Percentiles rank a stretch among this genome's conserved stretches.
Evolutionary conservation across 2,888 invertebrate genomes (phyloP).

Genomic region (Nomada goodeniana): DNA sequence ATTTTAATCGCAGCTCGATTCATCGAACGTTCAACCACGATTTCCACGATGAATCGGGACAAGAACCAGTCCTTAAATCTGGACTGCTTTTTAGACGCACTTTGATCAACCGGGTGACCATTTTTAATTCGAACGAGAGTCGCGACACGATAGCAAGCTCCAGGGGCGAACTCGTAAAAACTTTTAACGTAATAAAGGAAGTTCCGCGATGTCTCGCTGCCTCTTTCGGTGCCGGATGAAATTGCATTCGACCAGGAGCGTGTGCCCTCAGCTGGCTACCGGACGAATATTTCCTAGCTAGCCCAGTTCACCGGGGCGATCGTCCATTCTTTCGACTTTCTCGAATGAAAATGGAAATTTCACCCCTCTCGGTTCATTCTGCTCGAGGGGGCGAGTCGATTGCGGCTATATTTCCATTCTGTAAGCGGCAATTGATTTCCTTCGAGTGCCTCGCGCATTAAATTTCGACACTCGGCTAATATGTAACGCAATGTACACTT

Average conservation of each 20-base stretch:
- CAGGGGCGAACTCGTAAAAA: conserved; percentile 64
- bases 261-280: conserved; percentile 9
- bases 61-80: not conserved
- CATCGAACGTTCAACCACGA: not conserved
- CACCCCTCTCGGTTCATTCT: too few relatives aligned
- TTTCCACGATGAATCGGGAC: not conserved
- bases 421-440: too few relatives aligned
- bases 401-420: too few relatives aligned
- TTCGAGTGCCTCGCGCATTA: too few relatives aligned
- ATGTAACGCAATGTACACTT: too few relatives aligned
- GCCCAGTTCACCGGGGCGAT: conserved; percentile 9
- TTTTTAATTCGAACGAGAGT: conserved; percentile 25
- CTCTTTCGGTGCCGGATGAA: conserved; percentile 38
- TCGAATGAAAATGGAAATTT: too few relatives aligned
- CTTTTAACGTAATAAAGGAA: conserved; percentile 70
- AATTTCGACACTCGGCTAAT: too few relatives aligned
- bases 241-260: conserved; percentile 38
- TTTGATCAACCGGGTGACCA: not conserved
- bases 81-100: not conserved
- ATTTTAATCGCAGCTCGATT: not conserved
- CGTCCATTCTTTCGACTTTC: not conserved
- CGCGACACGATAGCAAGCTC: conserved; percentile 6
- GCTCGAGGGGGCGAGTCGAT: too few relatives aligned
- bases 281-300: conserved; percentile 6
- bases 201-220: conserved; percentile 47